Evolutionary conservation across 2,113 vertebrate genomes (phyloP), one percentile per base, ranked within the genome.

Genomic region (Lathamus discolor): DNA sequence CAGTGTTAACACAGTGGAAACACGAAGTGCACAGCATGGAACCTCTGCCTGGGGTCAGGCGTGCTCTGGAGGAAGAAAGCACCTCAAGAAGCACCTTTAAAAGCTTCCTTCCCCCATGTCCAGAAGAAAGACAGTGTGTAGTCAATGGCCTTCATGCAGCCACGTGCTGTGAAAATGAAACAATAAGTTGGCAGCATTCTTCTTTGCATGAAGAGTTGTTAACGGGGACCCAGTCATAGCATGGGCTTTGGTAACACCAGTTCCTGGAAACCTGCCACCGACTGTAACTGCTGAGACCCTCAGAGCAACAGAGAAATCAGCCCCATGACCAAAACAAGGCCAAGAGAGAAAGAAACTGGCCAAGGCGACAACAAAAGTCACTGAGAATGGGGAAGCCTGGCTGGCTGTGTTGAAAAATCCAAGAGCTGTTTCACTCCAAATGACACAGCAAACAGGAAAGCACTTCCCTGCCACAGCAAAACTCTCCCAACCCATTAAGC

Each of bases 1-100:
- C 4, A 8, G 35, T 1, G 15, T 13, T 17, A 15, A 28, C 1
- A 0, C 77, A 33, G 66, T 0, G 2, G 18, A 10, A 11, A 35
- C 44, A 11, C 2, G 0, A 5, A 4, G 10, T 19, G 55, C 10
- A 43, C 37, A 69, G 55, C 43, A n/a, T 49, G 39, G 31, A 29
- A 25, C 5, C 13, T 13, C 0, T 31, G 23, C 35, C 54, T 7
- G 43, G 33, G 22, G 7, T 28, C 57, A 39, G 18, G 39, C 0
- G 0, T 13, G n/a, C 6, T 49, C 63, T 20, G 64, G 25, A 43
- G n/a, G 43, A 44, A 54, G 31, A 31, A 43, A 61, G 31, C 49
- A 43, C 49, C 39, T 54, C 17, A 7, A 15, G 57, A 39, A 59
- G 49, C 62, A 62, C 62, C 67, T 75, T 35, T 23, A 24, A 13